A percentile compares a stretch with the other conserved stretches of the same genome.
These are phyloP conservation scores for Ceraclea dissimilis DNA, from an alignment of 2,888 invertebrate genomes.

Conservation along the genomic window DNA sequence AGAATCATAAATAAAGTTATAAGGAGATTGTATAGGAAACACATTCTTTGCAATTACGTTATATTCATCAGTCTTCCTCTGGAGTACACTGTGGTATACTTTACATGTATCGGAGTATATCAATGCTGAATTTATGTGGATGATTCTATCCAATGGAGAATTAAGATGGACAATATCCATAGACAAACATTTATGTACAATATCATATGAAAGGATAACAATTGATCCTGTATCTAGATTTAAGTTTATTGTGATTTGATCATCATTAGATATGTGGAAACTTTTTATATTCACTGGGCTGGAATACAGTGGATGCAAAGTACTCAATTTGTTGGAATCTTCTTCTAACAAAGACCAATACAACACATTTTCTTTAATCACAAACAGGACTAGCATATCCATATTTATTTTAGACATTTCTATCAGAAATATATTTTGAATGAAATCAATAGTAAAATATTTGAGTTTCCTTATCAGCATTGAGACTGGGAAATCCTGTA, in stretches of 20 bases:
- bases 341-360: constrained; percentile 12
- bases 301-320: constrained; percentile 4
- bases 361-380: constrained; percentile 3
- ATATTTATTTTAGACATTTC: constrained; percentile 11
- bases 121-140: constrained; percentile 2
- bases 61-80: constrained; percentile 6
- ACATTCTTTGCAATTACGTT: constrained; percentile 5
- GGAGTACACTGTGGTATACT: constrained; percentile 5
- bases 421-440: constrained; percentile 14
- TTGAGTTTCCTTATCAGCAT: constrained; percentile 8
- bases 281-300: constrained; percentile 10
- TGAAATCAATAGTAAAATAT: constrained; percentile 17
- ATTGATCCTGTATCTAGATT: constrained; percentile 14
- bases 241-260: constrained; percentile 11
- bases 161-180: constrained; percentile 15
- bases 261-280: constrained; percentile 8
- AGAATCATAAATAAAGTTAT: constrained; percentile 10
- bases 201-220: constrained; percentile 12
- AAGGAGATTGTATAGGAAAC: constrained; percentile 6
- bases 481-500: not conserved
- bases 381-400: constrained; percentile 10
- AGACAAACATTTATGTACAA: constrained; percentile 5
- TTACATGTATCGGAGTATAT: constrained; percentile 14
- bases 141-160: constrained; percentile 9
- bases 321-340: not conserved